These are phyloP conservation scores for Catalaphyllia jardinei DNA, from an alignment of 64 coral and sea anemone genomes.

Conservation along the genomic window DNA sequence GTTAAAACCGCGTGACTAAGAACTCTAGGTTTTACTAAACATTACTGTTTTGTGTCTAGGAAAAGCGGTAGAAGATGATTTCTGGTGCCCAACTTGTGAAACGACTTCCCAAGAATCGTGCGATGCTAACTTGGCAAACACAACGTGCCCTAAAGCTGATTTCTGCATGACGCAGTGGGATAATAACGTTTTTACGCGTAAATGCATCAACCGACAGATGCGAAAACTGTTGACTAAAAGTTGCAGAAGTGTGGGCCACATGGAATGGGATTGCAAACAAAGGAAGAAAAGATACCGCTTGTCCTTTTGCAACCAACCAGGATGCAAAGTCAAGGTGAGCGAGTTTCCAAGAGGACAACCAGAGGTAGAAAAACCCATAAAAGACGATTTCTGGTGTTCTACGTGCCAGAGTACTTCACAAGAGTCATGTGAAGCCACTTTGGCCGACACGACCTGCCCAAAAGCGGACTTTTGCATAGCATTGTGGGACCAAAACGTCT, in stretches of 20 bases:
- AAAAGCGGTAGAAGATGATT: neutral
- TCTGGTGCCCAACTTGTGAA: constrained; percentile 26
- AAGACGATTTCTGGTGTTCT: constrained; percentile 7
- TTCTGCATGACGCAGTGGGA: neutral
- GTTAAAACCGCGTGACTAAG: too few species aligned
- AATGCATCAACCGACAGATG: constrained; percentile 13
- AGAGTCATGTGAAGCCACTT: neutral
- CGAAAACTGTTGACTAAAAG: neutral
- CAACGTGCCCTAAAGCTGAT: constrained; percentile 18
- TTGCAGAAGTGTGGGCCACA: neutral
- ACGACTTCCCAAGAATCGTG: constrained; percentile 2
- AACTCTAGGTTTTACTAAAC: too few species aligned
- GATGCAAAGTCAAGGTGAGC: neutral
- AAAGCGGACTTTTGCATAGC: constrained; percentile 12
- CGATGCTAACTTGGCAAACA: neutral
- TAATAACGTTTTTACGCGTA: neutral
- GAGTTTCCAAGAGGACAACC: neutral
- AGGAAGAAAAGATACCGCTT: neutral
- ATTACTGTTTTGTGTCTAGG: too few species aligned
- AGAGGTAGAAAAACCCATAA: neutral
- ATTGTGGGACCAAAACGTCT: neutral
- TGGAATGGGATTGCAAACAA: neutral
- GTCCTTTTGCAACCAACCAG: neutral
- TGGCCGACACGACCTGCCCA: constrained; percentile 4
- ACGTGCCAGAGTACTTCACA: constrained; percentile 11